These are phyloP conservation scores for Choristoneura fumiferana DNA, from an alignment of 1,140 invertebrate species.

Conservation along the genomic window DNA sequence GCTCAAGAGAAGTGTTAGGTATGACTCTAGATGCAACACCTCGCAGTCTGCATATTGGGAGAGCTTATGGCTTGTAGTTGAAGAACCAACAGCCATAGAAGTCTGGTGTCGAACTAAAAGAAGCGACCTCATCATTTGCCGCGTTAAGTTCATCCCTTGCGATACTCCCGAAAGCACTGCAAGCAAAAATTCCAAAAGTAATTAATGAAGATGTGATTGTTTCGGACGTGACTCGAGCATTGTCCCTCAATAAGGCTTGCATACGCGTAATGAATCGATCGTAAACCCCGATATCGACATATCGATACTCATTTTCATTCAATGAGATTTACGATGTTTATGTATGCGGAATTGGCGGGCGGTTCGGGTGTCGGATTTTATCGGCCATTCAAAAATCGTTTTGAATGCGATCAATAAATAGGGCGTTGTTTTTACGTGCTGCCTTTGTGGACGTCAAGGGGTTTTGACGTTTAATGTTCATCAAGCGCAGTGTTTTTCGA, in stretches of 20 bases:
- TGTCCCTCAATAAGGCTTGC: constrained; percentile 58
- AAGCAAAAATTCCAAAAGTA: constrained; percentile 59
- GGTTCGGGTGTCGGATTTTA: constrained; percentile 61
- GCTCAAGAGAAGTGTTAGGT: too few species aligned
- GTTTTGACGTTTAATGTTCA: constrained; percentile 20
- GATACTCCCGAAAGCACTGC: constrained; percentile 19
- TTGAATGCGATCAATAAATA: constrained; percentile 53
- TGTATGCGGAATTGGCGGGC: constrained; percentile 52
- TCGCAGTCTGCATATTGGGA: too few species aligned
- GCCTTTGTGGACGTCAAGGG: constrained; percentile 23
- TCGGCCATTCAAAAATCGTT: constrained; percentile 62
- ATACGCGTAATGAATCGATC: constrained; percentile 46
- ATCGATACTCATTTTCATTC: constrained; percentile 53
- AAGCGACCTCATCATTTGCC: background rate
- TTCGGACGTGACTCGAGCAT: constrained; percentile 52
- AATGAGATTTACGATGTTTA: constrained; percentile 70
- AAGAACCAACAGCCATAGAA: too few species aligned
- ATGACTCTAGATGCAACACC: too few species aligned
- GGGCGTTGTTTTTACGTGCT: constrained; percentile 35
- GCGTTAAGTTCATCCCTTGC: constrained; percentile 6
- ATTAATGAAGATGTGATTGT: constrained; percentile 78
- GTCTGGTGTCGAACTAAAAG: too few species aligned
- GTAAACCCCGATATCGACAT: constrained; percentile 58
- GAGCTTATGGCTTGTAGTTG: too few species aligned
- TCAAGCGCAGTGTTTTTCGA: constrained; percentile 1